Evolutionary conservation across 2,888 invertebrate species (phyloP), one percentile per base, ranked within the genome.

Genomic region (Harpalus rubripes): DNA sequence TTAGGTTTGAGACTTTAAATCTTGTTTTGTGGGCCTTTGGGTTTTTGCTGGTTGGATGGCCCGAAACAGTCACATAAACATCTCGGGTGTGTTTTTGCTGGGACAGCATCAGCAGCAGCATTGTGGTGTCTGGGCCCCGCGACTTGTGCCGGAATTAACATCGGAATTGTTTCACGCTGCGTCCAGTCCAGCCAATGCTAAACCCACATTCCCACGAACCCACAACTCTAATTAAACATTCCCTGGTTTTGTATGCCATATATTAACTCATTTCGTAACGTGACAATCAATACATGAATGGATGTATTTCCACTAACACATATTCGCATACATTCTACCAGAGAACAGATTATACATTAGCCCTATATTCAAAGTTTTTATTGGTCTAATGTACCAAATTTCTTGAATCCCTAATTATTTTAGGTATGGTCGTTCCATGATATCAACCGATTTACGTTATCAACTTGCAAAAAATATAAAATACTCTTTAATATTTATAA

Each of bases 111-210:
- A 44, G 18, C 81, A 22, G 22, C 22, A 44, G 18, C 81, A 56
- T 68, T 63, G 68, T 18, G 52, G 58, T 82, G 22, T 56, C 44
- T 52, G 41, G 80, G 15, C 15, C 72, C 68, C 74, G 68, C 74
- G 44, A 16, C 26, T 16, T 39, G 59, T 58, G 39, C 83, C 61
- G 84, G 84, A 84, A 84, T 84, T 84, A 84, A 78, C 84, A 84
- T 84, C 52, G 78, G 68, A 84, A 84, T 78, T 84, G 78, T 84
- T 84, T 78, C 78, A 84, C 79, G 84, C 84, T 84, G 84, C 65
- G 84, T 63, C 79, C 44, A 12, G 44, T 7, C 44, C 44, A 12
- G 44, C 44, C 44, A 52, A 79, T 58, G 63, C 78, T 79, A 63
- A 84, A 79, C 78, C 65, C 18, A 56, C 84, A 84, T 84, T 84